Evolutionary conservation across 2,888 invertebrate species (phyloP), one percentile per base, ranked within the genome.

Genomic region (Limenitis camilla): DNA sequence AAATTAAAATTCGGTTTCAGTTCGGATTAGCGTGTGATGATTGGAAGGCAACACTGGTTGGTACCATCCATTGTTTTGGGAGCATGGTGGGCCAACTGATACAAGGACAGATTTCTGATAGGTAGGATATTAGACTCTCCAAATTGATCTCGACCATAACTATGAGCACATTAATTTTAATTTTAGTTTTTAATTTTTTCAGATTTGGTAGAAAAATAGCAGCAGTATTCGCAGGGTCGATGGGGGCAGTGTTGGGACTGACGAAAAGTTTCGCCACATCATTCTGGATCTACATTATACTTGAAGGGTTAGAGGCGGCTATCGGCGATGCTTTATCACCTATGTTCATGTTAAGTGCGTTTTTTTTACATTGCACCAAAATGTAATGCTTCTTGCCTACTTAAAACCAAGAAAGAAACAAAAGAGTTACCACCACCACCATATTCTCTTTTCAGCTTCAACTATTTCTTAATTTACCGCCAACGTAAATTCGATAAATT

Each of bases 331-430:
- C 86, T 0, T 65, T 85, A 2, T 84, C 86, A 0, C 86, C 86
- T 1, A 81, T 85, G 69, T 86, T 86, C 44, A 86, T 86, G 86
- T 63, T 86, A 9, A 86, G 86, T 86, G 61, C 61, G 85, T 69
- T 43, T 8, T 47, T n/a, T 33, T 39, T 36, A 10, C 9, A 9
- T 9, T 36, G 6, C 5, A 10, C 10, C 8, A n/a, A 19, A 19
- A 19, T 19, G 19, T 19, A 19, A 19, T 19, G 19, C 19, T 19
- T 19, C 19, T 19, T 19, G 19, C 19, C 19, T 19, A 2, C 19
- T 19, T 19, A 2, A 19, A 2, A 19, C 19, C 19, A 19, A 19
- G 19, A 19, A 19, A 3, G 19, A 19, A 19, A 19, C 19, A 19
- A 19, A 19, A 19, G 3, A 19, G 19, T 19, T n/a, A n/a, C n/a